Evolutionary conservation across 1,140 invertebrate genomes (phyloP), one percentile per base, ranked within the genome.

Genomic region (Drosophila subobscura): DNA sequence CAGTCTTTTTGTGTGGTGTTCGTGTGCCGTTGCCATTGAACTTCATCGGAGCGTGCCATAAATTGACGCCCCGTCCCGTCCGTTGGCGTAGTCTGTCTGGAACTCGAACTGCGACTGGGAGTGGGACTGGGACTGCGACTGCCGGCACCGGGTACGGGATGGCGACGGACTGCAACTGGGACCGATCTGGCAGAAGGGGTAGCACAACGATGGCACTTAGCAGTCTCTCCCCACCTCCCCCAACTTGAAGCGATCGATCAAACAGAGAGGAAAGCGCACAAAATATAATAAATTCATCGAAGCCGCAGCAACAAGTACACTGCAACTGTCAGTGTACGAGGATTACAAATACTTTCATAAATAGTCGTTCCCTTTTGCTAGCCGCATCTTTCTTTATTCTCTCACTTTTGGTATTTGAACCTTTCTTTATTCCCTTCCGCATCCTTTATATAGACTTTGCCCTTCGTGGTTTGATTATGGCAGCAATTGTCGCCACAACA

Each of bases 11-110:
- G 16, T 66, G 60, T n/a, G 22, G 52, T 55, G 16, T 64, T 20
- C 16, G 52, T 53, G 51, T 40, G 52, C 55, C 42, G 37, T 83
- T 85, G 75, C 77, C 83, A 89, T 89, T 88, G 79, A 89, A 83
- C 83, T 88, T 73, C 59, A 79, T 88, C 79, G 83, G 77, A 88
- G 83, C 83, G 83, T 88, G 83, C 83, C 83, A 79, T 79, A 88
- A 89, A 88, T 88, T 88, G 84, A 86, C 83, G 75, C 78, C 64
- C 60, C 23, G 33, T 60, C 51, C 58, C 44, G 41, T 45, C 59
- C 64, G 33, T 40, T 51, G 64, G 27, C 47, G 60, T 16, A 67
- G 64, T 40, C 54, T 46, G 33, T 40, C 55, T 54, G 42, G 20
- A 52, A 45, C 55, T 54, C 37, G 20, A 52, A 49, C 46, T 25